Conservation (phyloP, 1,140 invertebrate genomes). For the Nixonia krombeini region DNA sequence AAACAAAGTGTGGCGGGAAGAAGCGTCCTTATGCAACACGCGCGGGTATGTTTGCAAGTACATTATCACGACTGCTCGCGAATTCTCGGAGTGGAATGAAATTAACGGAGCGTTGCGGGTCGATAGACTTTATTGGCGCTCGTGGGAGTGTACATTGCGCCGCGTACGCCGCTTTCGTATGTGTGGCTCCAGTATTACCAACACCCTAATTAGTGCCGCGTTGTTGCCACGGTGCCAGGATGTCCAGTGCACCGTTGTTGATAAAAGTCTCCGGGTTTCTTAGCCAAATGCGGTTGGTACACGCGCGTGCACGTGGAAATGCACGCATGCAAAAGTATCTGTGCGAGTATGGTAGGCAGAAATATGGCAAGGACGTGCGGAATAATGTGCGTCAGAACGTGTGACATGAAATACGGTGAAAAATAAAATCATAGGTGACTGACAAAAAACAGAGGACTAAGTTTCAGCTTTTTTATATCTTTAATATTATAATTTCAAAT, state of each 20-base stretch:
- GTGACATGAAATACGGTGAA: no score
- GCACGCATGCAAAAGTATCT: no score
- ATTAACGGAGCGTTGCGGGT: slow-evolving; percentile 41
- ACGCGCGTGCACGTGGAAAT: slow-evolving; percentile 6
- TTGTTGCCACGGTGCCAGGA: slow-evolving; percentile 41
- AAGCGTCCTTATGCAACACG: neutral
- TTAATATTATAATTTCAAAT: no score
- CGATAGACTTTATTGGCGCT: slow-evolving; percentile 42
- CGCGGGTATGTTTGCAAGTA: slow-evolving; percentile 27
- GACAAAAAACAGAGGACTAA: no score
- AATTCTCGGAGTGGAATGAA: slow-evolving; percentile 34
- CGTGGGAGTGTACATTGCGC: slow-evolving; percentile 5
- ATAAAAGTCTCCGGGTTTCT: slow-evolving; percentile 11
- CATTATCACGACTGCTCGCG: slow-evolving; percentile 37
- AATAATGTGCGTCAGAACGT: no score
- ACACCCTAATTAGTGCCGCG: slow-evolving; percentile 28
- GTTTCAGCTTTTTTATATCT: no score
- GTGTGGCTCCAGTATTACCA: slow-evolving; percentile 32
- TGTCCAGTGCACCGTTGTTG: slow-evolving; percentile 34
- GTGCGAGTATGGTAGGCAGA: no score
- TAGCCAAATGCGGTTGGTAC: neutral
- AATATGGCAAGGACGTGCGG: no score
- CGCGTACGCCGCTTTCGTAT: no score
- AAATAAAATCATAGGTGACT: no score
- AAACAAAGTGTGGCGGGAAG: neutral